Conservation (phyloP, 2,113 vertebrate species). For the Pangasianodon hypophthalmus region DNA sequence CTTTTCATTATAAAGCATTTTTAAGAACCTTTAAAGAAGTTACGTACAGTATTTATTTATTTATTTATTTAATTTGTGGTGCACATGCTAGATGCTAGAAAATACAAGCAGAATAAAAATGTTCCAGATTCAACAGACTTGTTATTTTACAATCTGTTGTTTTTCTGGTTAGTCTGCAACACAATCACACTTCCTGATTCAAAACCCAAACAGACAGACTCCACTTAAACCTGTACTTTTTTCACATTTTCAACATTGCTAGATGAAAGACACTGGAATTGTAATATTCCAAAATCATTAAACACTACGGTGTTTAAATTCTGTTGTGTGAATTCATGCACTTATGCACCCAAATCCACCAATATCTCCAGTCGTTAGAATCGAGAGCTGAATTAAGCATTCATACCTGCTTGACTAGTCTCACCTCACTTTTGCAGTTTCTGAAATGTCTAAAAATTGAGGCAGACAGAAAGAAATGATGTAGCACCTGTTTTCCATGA, state of each 20-base stretch:
- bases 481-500: slow-evolving; percentile 54
- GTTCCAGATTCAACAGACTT: background rate
- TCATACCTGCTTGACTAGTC: background rate
- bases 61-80: background rate
- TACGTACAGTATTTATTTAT: background rate
- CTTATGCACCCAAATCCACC: background rate
- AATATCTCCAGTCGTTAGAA: background rate
- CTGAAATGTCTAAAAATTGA: background rate
- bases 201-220: background rate
- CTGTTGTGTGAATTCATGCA: background rate
- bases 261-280: background rate
- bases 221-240: background rate
- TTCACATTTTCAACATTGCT: background rate
- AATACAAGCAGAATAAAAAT: background rate
- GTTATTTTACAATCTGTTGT: background rate
- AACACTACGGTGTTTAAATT: too few species aligned
- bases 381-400: background rate
- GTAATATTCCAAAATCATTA: background rate
- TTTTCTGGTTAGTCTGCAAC: background rate
- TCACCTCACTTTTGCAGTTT: background rate
- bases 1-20: too few species aligned
- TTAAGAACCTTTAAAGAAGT: too few species aligned
- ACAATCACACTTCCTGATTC: background rate
- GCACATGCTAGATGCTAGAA: background rate
- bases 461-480: background rate